phyloP scores from a whole-genome alignment of 2,888 invertebrate species.

The Ochropleura plecta region DNA sequence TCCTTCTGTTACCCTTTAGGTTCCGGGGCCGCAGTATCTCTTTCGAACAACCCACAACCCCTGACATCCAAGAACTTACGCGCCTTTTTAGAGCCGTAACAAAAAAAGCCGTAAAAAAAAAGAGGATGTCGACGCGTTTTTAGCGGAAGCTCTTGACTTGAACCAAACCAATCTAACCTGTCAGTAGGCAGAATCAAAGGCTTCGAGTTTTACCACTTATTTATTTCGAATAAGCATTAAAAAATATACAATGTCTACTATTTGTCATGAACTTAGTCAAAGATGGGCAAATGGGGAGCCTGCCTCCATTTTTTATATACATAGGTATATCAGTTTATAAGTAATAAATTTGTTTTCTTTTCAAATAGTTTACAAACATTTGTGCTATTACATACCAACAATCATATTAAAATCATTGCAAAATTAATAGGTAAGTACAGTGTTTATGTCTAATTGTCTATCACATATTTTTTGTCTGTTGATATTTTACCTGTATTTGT shows the following conservation, averaged over 20 bases:
- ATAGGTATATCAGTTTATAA: slow-evolving; percentile 3
- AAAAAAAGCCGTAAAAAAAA: no score
- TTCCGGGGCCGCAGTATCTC: no score
- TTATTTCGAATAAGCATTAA: slow-evolving; percentile 44
- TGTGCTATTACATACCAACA: not conserved
- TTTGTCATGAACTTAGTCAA: slow-evolving; percentile 21
- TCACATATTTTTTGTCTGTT: slow-evolving; percentile 3
- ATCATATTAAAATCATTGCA: not conserved
- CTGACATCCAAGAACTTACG: not conserved
- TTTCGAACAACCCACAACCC: no score
- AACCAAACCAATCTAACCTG: not conserved
- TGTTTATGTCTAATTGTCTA: no score
- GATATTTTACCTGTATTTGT: slow-evolving; percentile 49
- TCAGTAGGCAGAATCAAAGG: slow-evolving; percentile 27
- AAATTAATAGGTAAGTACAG: slow-evolving; percentile 3
- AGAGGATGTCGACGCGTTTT: not conserved
- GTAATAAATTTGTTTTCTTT: slow-evolving; percentile 8
- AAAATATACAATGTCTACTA: slow-evolving; percentile 26
- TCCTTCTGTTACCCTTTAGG: no score
- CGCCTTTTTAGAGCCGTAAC: not conserved
- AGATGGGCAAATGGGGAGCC: slow-evolving; percentile 15
- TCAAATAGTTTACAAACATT: slow-evolving; percentile 23
- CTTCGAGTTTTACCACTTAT: slow-evolving; percentile 29
- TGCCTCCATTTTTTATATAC: slow-evolving; percentile 2
- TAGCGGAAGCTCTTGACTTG: not conserved